Evolutionary conservation across 2,888 invertebrate genomes (phyloP).

Genomic region (Drosophila fungiperda): DNA sequence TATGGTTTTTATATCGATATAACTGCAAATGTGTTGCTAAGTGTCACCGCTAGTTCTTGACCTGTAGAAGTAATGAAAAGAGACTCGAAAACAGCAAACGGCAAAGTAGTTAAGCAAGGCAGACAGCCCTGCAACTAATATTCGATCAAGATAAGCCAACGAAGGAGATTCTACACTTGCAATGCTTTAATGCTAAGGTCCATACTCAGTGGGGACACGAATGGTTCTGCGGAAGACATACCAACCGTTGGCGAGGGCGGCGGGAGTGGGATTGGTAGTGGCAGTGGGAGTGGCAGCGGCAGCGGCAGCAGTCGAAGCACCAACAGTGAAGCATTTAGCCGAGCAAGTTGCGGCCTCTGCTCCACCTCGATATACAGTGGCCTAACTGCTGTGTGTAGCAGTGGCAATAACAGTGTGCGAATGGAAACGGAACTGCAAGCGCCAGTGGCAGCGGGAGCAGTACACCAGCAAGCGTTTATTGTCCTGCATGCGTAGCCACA

Average conservation of each 20-base stretch:
- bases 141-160: conserved; percentile 72
- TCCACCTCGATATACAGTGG: conserved; percentile 65
- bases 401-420: conserved; percentile 39
- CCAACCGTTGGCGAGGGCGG: conserved; percentile 66
- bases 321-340: conserved; percentile 42
- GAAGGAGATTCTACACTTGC: conserved; percentile 78
- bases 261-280: conserved; percentile 52
- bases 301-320: conserved; percentile 28
- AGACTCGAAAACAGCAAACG: conserved; percentile 12
- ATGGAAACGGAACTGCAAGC: conserved; percentile 21
- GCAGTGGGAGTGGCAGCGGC: conserved; percentile 45
- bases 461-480: conserved; percentile 63
- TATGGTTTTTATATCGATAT: neutral
- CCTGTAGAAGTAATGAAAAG: conserved; percentile 40
- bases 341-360: conserved; percentile 54
- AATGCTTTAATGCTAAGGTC: conserved; percentile 85
- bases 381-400: conserved; percentile 56
- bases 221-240: conserved; percentile 77
- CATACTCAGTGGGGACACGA: conserved; percentile 81
- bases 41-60: conserved; percentile 40
- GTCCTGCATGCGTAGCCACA: conserved; percentile 68
- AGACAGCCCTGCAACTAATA: conserved; percentile 41
- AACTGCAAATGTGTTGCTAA: neutral
- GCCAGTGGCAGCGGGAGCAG: conserved; percentile 52
- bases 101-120: conserved; percentile 32